Evolutionary conservation across 64 coral and sea anemone genomes (phyloP).

Genomic region (Anthopleura sola): DNA sequence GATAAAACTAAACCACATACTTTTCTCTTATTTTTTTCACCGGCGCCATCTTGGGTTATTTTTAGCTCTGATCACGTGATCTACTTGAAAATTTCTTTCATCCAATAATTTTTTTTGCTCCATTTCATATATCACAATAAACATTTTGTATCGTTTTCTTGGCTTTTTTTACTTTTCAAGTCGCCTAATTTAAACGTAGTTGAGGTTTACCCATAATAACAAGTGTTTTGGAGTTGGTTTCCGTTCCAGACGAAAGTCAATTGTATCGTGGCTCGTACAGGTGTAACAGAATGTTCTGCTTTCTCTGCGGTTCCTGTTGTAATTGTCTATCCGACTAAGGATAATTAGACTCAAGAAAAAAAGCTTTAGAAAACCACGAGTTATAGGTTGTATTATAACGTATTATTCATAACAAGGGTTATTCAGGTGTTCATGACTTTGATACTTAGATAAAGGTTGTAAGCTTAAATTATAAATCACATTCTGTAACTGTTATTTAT

Average conservation of each 20-base stretch:
- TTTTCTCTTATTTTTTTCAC: not conserved
- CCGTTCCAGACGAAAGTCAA: not conserved
- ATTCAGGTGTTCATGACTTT: no score
- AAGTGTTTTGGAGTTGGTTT: not conserved
- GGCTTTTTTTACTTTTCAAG: no score
- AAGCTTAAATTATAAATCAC: no score
- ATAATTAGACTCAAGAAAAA: not conserved
- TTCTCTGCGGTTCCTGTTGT: not conserved
- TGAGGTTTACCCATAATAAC: not conserved
- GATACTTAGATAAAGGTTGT: no score
- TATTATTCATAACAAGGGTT: no score
- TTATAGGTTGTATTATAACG: not conserved
- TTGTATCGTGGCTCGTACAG: not conserved
- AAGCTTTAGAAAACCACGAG: not conserved
- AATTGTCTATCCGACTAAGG: not conserved
- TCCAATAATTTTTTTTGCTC: no score
- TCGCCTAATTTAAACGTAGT: not conserved
- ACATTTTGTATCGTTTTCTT: no score
- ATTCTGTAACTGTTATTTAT: no score
- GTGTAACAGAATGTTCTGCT: not conserved
- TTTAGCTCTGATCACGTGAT: no score
- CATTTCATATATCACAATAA: no score
- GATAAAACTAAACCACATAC: not conserved
- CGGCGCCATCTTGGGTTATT: not conserved
- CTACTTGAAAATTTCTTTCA: no score